These are phyloP conservation scores for Sebastes taczanowskii DNA, from an alignment of 2,797 vertebrate genomes.

Conservation along the genomic window DNA sequence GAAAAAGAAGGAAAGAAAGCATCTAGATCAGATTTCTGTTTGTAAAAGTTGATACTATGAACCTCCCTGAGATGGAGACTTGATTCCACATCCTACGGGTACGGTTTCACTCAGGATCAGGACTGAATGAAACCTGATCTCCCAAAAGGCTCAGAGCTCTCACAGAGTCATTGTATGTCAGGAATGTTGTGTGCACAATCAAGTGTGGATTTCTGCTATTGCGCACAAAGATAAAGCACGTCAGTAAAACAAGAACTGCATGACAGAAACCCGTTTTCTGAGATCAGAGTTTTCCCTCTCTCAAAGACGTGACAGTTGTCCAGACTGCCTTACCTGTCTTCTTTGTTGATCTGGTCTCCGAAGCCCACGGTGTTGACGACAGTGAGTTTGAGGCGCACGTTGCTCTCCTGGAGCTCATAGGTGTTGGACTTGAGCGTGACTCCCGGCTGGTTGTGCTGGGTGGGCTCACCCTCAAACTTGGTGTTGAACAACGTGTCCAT, in stretches of 20 bases:
- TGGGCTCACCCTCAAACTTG: constrained; percentile 95
- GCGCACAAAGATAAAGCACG: background rate
- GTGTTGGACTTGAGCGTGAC: constrained; percentile 95
- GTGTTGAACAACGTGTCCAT: constrained; percentile 99
- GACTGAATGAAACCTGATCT: constrained; percentile 20
- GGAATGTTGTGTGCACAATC: background rate
- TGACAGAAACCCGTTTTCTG: background rate
- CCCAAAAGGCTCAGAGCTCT: background rate
- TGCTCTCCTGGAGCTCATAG: constrained; percentile 97
- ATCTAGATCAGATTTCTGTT: background rate
- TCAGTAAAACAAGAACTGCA: background rate
- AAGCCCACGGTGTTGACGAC: constrained; percentile 95
- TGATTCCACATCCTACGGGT: background rate
- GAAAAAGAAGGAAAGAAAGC: background rate
- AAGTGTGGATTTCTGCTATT: background rate
- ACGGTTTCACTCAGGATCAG: background rate
- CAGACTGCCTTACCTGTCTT: constrained; percentile 89
- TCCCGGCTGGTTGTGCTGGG: constrained; percentile 93
- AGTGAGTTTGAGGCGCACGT: constrained; percentile 94
- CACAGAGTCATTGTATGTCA: background rate
- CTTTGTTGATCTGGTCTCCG: constrained; percentile 98
- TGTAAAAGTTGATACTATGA: background rate
- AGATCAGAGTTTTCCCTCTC: background rate
- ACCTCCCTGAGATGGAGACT: background rate
- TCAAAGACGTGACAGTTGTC: background rate